A percentile compares a stretch with the other conserved stretches of the same genome.
Conservation (phyloP, 1,140 invertebrate genomes). For the Drosophila prosaltans region DNA sequence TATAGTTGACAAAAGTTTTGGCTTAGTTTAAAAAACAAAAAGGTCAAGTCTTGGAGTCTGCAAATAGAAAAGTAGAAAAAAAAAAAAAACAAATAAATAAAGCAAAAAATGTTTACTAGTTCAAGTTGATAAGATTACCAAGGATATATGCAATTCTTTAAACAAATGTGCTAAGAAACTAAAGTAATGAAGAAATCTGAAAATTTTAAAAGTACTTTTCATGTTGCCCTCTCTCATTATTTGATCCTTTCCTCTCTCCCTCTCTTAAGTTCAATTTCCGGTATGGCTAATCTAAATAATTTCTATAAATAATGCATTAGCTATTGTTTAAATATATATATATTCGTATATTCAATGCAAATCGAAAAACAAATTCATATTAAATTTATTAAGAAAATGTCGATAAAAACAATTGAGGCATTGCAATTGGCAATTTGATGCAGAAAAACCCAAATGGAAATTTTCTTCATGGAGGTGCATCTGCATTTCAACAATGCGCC, state of each 20-base stretch:
- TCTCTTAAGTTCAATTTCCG: neutral
- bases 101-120: too few relatives aligned
- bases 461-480: constrained; percentile 36
- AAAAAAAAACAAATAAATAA: too few relatives aligned
- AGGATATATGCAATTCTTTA: too few relatives aligned
- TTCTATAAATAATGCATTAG: too few relatives aligned
- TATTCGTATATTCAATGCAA: neutral
- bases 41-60: constrained; percentile 51
- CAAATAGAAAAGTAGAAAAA: constrained; percentile 15
- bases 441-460: constrained; percentile 5
- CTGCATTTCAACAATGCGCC: constrained; percentile 46
- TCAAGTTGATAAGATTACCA: too few relatives aligned
- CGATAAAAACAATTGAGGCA: constrained; percentile 14
- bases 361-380: constrained; percentile 13
- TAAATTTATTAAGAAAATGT: neutral
- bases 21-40: constrained; percentile 35
- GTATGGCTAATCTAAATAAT: neutral
- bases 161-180: too few relatives aligned
- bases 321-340: neutral
- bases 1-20: constrained; percentile 38
- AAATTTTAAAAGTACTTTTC: too few relatives aligned
- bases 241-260: too few relatives aligned
- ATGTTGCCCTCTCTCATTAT: too few relatives aligned
- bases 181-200: too few relatives aligned
- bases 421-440: constrained; percentile 3